These are phyloP conservation scores for Tipula vernalis DNA, from an alignment of 2,888 invertebrate species.

Conservation along the genomic window DNA sequence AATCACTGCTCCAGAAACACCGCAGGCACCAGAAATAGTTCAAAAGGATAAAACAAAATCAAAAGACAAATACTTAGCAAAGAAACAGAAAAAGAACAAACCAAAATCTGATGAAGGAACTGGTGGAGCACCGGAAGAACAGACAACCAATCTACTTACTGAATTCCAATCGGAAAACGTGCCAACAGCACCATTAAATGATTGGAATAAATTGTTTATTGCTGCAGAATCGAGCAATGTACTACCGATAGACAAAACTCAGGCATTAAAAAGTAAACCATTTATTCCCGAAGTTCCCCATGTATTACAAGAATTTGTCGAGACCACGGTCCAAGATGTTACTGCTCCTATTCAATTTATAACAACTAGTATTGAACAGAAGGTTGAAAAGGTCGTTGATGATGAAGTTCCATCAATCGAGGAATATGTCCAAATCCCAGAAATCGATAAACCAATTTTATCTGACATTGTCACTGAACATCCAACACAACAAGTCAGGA, in stretches of 20 bases:
- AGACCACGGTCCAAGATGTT: not conserved
- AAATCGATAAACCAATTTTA: no score
- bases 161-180: not conserved
- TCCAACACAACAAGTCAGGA: not conserved
- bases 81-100: not conserved
- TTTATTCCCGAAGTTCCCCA: not conserved
- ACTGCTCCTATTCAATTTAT: not conserved
- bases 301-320: not conserved
- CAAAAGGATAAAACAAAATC: not conserved
- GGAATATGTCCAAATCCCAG: not conserved
- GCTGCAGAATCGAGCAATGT: not conserved
- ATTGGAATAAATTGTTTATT: not conserved
- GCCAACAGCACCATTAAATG: not conserved
- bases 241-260: not conserved
- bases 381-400: conserved; percentile 71
- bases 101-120: not conserved
- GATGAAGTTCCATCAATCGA: conserved; percentile 24
- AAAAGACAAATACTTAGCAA: not conserved
- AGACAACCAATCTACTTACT: not conserved
- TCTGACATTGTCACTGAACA: not conserved
- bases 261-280: not conserved
- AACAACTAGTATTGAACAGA: conserved; percentile 64
- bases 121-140: not conserved
- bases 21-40: not conserved
- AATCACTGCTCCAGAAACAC: not conserved